Base-by-base conservation (phyloP, 2,888 invertebrate genomes). In the Limnephilus lunatus region DNA sequence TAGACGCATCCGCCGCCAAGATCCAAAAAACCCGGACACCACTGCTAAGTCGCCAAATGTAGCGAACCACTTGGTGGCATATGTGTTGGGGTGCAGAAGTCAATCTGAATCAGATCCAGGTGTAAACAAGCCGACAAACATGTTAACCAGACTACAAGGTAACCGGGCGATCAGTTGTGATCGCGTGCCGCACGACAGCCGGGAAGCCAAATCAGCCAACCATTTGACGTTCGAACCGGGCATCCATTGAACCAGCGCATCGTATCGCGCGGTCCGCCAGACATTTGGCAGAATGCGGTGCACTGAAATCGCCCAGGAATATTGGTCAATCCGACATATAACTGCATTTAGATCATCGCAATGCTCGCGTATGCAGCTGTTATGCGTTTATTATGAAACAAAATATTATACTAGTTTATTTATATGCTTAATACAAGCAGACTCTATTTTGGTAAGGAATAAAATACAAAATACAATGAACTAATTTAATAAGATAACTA, bases 111-210 rank as follows among this genome's bases (percentile, higher is more conserved):
- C 12, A 44, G 11, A n/a, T n/a, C n/a, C 15, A 4, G 19, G 25
- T 68, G 68, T 68, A 25, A 25, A 68, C 68, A 68, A 25, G 19
- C 7, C 68, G 68, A 68, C 68, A 19, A 25, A 5, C 68, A 53
- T 53, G 15, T 15, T 15, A 68, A 25, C 68, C n/a, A 68, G 68
- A n/a, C 68, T 25, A 68, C 68, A 2, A 68, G 9, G n/a, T n/a
- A 68, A 68, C 68, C 68, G 68, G 68, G 25, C 35, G 32, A 83
- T 25, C 7, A 35, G 83, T 35, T 83, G 19, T 19, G 4, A 83
- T 83, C 83, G 83, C 83, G 83, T 83, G 83, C 83, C 35, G 25
- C 83, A 83, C 83, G 83, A 32, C 35, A 83, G 19, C 83, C 25
- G 68, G n/a, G 68, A 68, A 68, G n/a, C 9, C n/a, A 9, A n/a